Evolutionary conservation across 2,113 vertebrate genomes (phyloP).

Genomic region (Aldabrachelys gigantea): DNA sequence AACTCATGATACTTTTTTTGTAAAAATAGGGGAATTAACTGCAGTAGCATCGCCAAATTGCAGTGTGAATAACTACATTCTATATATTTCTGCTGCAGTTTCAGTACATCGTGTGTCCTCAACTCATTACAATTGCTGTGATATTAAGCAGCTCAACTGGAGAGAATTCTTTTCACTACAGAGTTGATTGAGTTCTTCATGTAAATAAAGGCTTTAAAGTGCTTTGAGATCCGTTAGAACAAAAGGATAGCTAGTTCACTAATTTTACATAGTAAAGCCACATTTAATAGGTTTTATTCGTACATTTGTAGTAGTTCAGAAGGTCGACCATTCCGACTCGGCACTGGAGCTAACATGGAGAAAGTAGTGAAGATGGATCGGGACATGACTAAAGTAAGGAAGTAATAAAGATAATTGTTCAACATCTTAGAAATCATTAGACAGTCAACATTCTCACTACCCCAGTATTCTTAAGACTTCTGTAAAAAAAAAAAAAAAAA

Average conservation of each 20-base stretch:
- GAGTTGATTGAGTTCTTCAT: not conserved
- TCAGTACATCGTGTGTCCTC: not conserved
- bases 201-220: not conserved
- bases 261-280: not conserved
- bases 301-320: constrained; percentile 90
- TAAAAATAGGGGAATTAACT: not conserved
- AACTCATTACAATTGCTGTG: not conserved
- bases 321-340: constrained; percentile 95
- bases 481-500: too few species aligned
- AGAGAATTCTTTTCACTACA: not conserved
- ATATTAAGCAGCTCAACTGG: not conserved
- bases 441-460: not conserved
- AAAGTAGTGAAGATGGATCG: constrained; percentile 99
- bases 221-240: not conserved
- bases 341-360: constrained; percentile 98
- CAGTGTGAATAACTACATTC: not conserved
- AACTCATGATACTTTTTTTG: not conserved
- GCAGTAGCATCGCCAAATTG: not conserved
- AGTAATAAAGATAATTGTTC: not conserved
- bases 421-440: fast-evolving
- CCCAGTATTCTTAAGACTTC: not conserved
- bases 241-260: not conserved
- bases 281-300: not conserved
- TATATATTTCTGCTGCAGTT: not conserved
- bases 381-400: constrained; percentile 96